These are phyloP conservation scores for Oncorhynchus gorbuscha DNA, from an alignment of 2,113 vertebrate genomes.

Conservation along the genomic window DNA sequence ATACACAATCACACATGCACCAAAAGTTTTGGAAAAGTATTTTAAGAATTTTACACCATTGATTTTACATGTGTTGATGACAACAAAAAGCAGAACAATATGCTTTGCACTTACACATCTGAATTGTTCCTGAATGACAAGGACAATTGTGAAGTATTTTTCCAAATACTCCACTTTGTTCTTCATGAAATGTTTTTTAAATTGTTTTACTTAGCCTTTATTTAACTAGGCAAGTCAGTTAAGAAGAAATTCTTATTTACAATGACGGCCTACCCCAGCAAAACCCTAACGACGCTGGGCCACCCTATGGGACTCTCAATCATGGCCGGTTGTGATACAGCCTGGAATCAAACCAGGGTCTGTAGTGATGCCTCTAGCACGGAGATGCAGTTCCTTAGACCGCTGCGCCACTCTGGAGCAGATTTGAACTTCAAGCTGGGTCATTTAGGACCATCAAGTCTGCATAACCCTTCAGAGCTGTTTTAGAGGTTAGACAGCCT, in stretches of 20 bases:
- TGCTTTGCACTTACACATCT: not conserved
- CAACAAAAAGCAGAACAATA: not conserved
- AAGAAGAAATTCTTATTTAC: no score
- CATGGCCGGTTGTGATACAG: no score
- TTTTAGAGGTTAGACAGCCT: conserved; percentile 49
- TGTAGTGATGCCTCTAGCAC: no score
- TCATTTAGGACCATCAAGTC: conserved; percentile 49
- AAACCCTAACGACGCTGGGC: no score
- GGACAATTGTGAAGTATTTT: not conserved
- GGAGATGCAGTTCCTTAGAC: no score
- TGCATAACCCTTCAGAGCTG: conserved; percentile 32
- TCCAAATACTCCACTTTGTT: conserved; percentile 32
- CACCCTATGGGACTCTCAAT: no score
- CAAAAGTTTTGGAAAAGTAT: not conserved
- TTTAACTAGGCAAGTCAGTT: no score
- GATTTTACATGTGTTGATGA: not conserved
- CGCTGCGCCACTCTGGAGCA: no score
- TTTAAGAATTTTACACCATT: not conserved
- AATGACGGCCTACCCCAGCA: no score
- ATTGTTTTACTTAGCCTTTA: no score
- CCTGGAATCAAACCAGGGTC: no score
- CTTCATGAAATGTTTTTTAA: conserved; percentile 21
- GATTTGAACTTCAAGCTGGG: conserved; percentile 23
- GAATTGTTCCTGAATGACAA: conserved; percentile 37
- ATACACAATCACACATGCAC: not conserved